These are phyloP conservation scores for Daboia siamensis DNA, from an alignment of 2,113 vertebrate genomes.

Conservation along the genomic window DNA sequence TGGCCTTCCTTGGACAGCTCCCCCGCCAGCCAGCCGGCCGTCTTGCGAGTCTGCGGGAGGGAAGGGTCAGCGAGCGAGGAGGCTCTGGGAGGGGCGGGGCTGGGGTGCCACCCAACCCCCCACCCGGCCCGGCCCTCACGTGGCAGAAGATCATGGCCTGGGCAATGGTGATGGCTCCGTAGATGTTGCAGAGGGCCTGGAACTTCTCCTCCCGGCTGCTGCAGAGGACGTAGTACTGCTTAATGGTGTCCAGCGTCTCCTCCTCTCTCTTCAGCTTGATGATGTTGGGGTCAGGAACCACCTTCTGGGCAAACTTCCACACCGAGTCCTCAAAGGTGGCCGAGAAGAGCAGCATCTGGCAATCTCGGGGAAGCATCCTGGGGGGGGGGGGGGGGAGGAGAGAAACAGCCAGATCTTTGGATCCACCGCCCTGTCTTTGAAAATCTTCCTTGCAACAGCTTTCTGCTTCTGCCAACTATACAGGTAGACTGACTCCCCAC, in stretches of 20 bases:
- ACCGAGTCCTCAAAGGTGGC: conserved; percentile 95
- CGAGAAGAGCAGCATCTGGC: conserved; percentile 96
- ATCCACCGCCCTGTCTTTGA: no score
- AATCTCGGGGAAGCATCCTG: conserved; percentile 84
- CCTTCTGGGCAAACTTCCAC: conserved; percentile 88
- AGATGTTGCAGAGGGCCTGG: conserved; percentile 85
- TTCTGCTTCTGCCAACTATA: no score
- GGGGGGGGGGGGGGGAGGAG: no score
- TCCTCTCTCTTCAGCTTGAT: conserved; percentile 93
- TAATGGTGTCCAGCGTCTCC: conserved; percentile 95
- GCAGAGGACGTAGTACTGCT: conserved; percentile 90
- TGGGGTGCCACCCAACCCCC: background rate
- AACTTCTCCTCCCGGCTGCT: conserved; percentile 88
- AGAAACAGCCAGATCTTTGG: no score
- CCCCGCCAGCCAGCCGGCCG: conserved; percentile 79
- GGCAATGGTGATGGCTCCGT: conserved; percentile 86
- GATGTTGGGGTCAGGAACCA: conserved; percentile 91
- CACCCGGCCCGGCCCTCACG: conserved; percentile 63
- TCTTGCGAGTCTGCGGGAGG: conserved; percentile 82
- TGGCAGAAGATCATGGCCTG: conserved; percentile 95
- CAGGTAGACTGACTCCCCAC: no score
- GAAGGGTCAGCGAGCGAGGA: background rate
- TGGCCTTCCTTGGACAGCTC: conserved; percentile 85
- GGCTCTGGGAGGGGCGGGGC: background rate
- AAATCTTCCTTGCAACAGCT: no score